Conservation (phyloP, 1,140 invertebrate species). For the Harlomillsia oculata region DNA sequence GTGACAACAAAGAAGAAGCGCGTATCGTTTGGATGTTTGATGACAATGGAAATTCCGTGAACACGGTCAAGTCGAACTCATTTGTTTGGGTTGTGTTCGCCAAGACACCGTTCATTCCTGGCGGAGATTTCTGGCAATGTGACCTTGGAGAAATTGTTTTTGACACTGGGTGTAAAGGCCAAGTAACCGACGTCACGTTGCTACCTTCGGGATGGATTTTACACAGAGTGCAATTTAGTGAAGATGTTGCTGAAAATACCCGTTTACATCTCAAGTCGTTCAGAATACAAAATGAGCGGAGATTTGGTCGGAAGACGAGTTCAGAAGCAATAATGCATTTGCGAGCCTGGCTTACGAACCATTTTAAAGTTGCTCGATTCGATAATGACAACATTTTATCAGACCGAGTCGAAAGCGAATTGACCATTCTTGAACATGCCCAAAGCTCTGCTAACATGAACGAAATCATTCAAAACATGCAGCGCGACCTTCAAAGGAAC, state of each 20-base stretch:
- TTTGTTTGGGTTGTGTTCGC: slow-evolving; percentile 28
- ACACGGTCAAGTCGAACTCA: slow-evolving; percentile 19
- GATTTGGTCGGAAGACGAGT: slow-evolving; percentile 21
- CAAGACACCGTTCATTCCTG: slow-evolving; percentile 26
- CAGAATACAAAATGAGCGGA: slow-evolving; percentile 16
- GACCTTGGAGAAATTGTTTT: slow-evolving; percentile 23
- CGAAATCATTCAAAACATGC: slow-evolving; percentile 1
- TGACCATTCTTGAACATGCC: slow-evolving; percentile 24
- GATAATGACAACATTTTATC: slow-evolving; percentile 12
- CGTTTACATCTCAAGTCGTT: neutral
- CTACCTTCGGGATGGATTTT: slow-evolving; percentile 35
- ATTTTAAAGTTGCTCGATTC: slow-evolving; percentile 26
- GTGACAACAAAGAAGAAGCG: neutral
- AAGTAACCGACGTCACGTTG: slow-evolving; percentile 17
- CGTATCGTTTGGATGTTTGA: slow-evolving; percentile 34
- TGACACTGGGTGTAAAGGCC: slow-evolving; percentile 15
- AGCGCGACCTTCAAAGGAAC: slow-evolving; percentile 11
- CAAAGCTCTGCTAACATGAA: slow-evolving; percentile 7
- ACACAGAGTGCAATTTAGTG: slow-evolving; percentile 16
- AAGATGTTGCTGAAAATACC: neutral
- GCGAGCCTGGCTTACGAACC: slow-evolving; percentile 21
- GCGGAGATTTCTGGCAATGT: slow-evolving; percentile 5
- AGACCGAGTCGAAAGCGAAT: slow-evolving; percentile 16
- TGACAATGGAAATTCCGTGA: slow-evolving; percentile 20
- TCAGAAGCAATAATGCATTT: slow-evolving; percentile 4